phyloP scores from a whole-genome alignment of 2,888 invertebrate species.

The Watsonalla cultraria region DNA sequence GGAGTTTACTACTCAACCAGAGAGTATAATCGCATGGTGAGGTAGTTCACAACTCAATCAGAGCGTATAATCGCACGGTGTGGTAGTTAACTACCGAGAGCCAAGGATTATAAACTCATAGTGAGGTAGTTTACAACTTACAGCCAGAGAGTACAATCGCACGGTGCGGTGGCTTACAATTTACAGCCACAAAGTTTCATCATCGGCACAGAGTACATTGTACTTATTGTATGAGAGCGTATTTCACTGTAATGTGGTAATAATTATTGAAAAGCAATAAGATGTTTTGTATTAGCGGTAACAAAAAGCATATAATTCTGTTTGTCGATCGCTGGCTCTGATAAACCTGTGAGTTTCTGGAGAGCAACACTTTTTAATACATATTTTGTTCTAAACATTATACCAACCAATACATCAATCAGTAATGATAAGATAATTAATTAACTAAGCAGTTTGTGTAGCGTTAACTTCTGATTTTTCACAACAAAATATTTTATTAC shows the following conservation, averaged over 20 bases:
- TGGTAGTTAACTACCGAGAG: background rate
- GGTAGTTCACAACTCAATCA: too few relatives aligned
- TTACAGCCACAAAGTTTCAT: too few relatives aligned
- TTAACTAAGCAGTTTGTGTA: constrained; percentile 29
- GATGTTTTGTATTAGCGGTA: constrained; percentile 4
- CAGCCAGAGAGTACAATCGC: too few relatives aligned
- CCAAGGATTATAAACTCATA: background rate
- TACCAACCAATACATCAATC: constrained; percentile 21
- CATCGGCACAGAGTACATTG: background rate
- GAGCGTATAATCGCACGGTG: background rate
- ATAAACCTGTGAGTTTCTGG: background rate
- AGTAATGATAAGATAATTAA: constrained; percentile 37
- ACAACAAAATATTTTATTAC: constrained; percentile 13
- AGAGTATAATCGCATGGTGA: too few relatives aligned
- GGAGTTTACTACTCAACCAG: too few relatives aligned
- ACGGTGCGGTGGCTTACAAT: too few relatives aligned
- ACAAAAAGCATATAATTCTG: constrained; percentile 18
- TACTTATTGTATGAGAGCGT: background rate
- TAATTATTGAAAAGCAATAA: background rate
- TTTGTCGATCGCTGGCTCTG: constrained; percentile 1
- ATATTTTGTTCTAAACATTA: background rate
- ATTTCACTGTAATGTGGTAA: background rate
- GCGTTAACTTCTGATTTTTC: constrained; percentile 26
- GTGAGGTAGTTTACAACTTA: too few relatives aligned
- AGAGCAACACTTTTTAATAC: background rate